Conservation (phyloP, 2,113 vertebrate genomes). For the Hippoglossus stenolepis region DNA sequence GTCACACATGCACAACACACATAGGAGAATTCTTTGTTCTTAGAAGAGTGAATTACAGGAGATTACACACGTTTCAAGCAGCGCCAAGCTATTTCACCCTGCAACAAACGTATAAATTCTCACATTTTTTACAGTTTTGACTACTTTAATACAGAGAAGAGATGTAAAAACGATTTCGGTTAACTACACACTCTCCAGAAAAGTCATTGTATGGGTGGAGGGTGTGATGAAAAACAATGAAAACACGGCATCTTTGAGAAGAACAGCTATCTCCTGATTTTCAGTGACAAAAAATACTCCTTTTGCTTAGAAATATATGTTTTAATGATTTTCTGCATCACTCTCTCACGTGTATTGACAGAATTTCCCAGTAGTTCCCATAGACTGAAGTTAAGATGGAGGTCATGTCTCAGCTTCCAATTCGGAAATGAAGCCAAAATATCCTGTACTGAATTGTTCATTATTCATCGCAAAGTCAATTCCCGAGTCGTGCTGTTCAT, state of each 20-base stretch:
- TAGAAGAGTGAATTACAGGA: conserved; percentile 22
- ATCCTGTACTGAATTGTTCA: too few species aligned
- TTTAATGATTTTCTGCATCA: too few species aligned
- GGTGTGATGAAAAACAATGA: background rate
- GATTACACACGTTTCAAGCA: conserved; percentile 21
- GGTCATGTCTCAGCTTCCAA: too few species aligned
- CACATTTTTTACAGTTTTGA: background rate
- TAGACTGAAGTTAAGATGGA: too few species aligned
- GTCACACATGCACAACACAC: conserved; percentile 19
- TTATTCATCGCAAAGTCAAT: too few species aligned
- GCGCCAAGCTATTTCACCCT: background rate
- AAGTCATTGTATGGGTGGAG: background rate
- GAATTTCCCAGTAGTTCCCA: too few species aligned
- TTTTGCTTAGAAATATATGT: too few species aligned
- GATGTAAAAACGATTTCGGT: conserved; percentile 9
- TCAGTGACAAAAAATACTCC: background rate
- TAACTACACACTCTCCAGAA: conserved; percentile 12
- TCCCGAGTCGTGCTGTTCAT: too few species aligned
- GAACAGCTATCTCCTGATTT: background rate
- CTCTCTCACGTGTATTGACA: too few species aligned
- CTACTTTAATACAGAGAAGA: conserved; percentile 12
- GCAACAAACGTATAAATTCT: conserved; percentile 4
- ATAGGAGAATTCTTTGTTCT: conserved; percentile 29
- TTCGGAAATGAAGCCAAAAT: too few species aligned
- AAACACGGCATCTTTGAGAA: background rate